phyloP scores from a whole-genome alignment of 2,888 invertebrate species.

The Phymatocera aterrima region DNA sequence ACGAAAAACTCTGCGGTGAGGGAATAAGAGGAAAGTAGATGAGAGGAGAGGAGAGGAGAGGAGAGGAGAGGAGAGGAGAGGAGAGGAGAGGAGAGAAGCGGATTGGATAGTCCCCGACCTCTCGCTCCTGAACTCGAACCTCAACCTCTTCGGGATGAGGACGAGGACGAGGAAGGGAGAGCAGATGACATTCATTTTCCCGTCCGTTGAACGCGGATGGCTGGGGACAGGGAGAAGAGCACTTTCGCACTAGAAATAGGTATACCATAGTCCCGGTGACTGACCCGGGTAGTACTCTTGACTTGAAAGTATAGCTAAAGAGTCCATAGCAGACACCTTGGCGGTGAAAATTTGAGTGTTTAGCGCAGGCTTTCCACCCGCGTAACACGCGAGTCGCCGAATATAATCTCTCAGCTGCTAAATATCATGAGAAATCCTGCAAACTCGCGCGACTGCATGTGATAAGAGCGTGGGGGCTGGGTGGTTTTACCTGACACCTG shows the following conservation, averaged over 20 bases:
- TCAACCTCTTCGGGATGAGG: constrained; percentile 42
- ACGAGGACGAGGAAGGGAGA: constrained; percentile 64
- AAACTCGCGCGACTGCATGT: neutral
- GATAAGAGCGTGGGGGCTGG: neutral
- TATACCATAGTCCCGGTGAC: constrained; percentile 6
- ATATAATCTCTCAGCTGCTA: neutral
- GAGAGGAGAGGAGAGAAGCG: constrained; percentile 24
- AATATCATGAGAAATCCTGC: neutral
- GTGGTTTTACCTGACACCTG: constrained; percentile 32
- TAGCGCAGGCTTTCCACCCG: neutral
- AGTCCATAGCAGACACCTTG: constrained; percentile 18
- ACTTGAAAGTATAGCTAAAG: neutral
- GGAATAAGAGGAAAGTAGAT: too few relatives aligned
- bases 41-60: constrained; percentile 30
- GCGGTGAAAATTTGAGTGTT: neutral
- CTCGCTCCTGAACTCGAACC: constrained; percentile 35
- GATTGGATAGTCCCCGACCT: neutral
- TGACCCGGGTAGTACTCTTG: neutral
- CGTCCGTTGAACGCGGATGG: constrained; percentile 76
- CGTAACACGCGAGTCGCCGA: constrained; percentile 12
- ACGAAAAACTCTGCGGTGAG: constrained; percentile 49
- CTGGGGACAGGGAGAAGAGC: constrained; percentile 31
- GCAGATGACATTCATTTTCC: constrained; percentile 77
- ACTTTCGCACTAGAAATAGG: constrained; percentile 23
- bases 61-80: constrained; percentile 39